phyloP scores from a whole-genome alignment of 2,113 vertebrate species.

The Vireo altiloquus region DNA sequence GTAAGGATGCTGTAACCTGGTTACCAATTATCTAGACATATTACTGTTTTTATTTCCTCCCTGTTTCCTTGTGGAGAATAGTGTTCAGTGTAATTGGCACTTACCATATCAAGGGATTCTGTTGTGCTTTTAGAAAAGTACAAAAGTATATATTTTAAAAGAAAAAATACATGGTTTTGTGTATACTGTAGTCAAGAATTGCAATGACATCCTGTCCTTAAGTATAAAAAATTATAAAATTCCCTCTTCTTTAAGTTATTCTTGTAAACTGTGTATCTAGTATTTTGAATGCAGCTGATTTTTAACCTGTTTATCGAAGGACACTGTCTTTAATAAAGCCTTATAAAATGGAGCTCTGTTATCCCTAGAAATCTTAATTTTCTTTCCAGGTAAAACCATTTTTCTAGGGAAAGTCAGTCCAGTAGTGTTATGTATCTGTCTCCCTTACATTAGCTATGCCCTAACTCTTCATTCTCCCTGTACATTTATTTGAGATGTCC shows the following conservation, averaged over 20 bases:
- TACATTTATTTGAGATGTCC: neutral
- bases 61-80: neutral
- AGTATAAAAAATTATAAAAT: neutral
- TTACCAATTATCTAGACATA: neutral
- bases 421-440: neutral
- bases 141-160: neutral
- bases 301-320: neutral
- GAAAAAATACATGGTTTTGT: neutral
- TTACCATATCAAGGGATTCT: neutral
- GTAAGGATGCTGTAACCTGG: neutral
- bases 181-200: neutral
- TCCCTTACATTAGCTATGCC: neutral
- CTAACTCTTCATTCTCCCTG: neutral
- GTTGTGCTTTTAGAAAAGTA: neutral
- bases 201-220: neutral
- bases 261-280: neutral
- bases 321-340: neutral
- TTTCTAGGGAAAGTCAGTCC: neutral
- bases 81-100: neutral
- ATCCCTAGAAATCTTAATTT: neutral
- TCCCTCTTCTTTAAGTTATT: neutral
- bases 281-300: neutral
- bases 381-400: neutral
- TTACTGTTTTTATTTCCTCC: neutral
- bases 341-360: neutral